phyloP scores from a whole-genome alignment of 2,113 vertebrate species.

The Rhinolophus ferrumequinum region DNA sequence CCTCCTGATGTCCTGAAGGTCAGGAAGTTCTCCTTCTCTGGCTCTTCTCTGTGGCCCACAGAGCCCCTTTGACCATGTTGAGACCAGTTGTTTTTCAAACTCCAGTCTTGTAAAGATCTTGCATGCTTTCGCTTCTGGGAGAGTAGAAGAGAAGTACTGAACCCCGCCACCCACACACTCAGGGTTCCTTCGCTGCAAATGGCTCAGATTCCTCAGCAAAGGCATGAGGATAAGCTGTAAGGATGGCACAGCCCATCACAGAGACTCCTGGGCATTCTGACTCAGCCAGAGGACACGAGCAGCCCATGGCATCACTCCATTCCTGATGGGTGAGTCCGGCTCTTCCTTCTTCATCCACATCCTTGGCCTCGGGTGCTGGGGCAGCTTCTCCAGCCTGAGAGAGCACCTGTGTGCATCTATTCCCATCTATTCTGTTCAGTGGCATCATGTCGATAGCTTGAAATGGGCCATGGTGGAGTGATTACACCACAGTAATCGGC shows the following conservation, averaged over 20 bases:
- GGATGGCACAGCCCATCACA: no score
- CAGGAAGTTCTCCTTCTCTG: background rate
- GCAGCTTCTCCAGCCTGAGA: background rate
- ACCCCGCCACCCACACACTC: fast-evolving
- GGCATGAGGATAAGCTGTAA: no score
- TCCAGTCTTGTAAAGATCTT: background rate
- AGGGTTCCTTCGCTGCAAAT: background rate
- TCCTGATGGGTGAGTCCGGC: background rate
- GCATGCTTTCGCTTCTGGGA: background rate
- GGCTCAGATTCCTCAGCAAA: background rate
- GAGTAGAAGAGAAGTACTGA: no score
- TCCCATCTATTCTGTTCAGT: background rate
- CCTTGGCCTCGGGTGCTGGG: no score
- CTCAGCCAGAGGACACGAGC: background rate
- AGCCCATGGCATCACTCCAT: background rate
- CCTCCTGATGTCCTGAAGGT: no score
- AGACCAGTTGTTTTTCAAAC: background rate
- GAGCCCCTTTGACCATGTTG: fast-evolving
- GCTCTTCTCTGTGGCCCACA: background rate
- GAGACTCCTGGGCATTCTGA: background rate
- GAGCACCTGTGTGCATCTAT: background rate
- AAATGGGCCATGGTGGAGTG: background rate
- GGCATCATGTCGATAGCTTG: background rate
- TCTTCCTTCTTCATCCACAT: fast-evolving
- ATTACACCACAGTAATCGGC: background rate